Conservation (phyloP, 1,140 invertebrate genomes). For the Bemisia tabaci region DNA sequence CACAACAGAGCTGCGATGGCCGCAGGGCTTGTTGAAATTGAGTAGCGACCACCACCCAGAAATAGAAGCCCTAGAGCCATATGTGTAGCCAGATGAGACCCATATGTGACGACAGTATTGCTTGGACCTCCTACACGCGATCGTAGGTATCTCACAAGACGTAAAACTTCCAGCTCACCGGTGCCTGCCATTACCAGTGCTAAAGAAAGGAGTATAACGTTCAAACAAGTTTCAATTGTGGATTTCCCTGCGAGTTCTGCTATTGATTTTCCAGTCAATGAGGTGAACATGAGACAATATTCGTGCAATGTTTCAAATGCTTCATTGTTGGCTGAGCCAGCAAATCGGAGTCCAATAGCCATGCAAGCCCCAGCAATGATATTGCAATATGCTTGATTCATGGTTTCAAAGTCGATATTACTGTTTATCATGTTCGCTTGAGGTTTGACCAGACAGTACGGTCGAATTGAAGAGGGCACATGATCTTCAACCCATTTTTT, state of each 20-base stretch:
- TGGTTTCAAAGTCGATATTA: conserved; percentile 82
- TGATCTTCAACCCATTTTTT: conserved; percentile 74
- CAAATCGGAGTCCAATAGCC: conserved; percentile 84
- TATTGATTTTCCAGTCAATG: conserved; percentile 47
- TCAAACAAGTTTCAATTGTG: conserved; percentile 79
- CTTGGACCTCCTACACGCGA: conserved; percentile 46
- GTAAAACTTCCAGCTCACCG: conserved; percentile 73
- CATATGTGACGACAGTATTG: conserved; percentile 62
- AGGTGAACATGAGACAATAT: conserved; percentile 51
- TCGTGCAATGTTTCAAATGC: conserved; percentile 62
- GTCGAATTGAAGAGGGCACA: conserved; percentile 58
- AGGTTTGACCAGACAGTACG: conserved; percentile 53
- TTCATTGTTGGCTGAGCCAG: conserved; percentile 71
- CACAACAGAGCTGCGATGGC: conserved; percentile 78
- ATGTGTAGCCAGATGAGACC: conserved; percentile 85
- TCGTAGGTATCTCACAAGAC: conserved; percentile 70
- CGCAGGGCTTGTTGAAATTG: conserved; percentile 65
- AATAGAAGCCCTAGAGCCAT: conserved; percentile 87
- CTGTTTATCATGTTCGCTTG: conserved; percentile 37
- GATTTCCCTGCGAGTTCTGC: conserved; percentile 78
- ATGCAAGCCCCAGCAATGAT: conserved; percentile 89
- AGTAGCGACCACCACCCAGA: conserved; percentile 81
- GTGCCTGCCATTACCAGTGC: conserved; percentile 84
- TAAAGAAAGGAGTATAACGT: conserved; percentile 65
- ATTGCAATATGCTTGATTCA: conserved; percentile 94